These are phyloP conservation scores for Perodicticus potto DNA, from an alignment of 2,797 vertebrate species.

Conservation along the genomic window DNA sequence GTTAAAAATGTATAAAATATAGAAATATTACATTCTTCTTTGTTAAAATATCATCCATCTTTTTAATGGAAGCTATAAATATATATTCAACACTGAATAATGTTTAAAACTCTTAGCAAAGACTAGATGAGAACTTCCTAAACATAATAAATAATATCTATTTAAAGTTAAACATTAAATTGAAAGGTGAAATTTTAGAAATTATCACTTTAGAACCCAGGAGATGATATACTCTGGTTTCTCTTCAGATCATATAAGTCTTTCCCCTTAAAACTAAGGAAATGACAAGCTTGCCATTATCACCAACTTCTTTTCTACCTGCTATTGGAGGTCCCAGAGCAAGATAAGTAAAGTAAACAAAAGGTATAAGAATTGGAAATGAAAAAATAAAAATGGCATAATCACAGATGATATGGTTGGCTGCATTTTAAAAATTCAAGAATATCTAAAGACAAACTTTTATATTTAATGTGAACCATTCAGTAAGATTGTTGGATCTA, in stretches of 20 bases:
- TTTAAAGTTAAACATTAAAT: neutral
- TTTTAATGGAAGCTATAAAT: slow-evolving; percentile 20
- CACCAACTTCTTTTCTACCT: neutral
- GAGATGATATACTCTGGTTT: too few relatives aligned
- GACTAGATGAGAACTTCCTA: neutral
- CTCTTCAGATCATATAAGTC: too few relatives aligned
- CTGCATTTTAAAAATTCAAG: slow-evolving; percentile 31
- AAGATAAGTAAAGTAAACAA: neutral
- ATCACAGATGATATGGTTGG: neutral
- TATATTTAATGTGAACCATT: slow-evolving; percentile 40
- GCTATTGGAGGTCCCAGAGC: neutral
- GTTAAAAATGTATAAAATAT: neutral
- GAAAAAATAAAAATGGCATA: neutral
- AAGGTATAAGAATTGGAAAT: slow-evolving; percentile 23
- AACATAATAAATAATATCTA: neutral
- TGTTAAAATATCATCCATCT: neutral
- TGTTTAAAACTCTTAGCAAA: slow-evolving; percentile 22
- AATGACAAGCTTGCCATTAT: neutral
- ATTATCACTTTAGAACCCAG: slow-evolving; percentile 54
- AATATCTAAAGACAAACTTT: slow-evolving; percentile 29
- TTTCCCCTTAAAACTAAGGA: too few relatives aligned
- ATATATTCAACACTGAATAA: neutral
- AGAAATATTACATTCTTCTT: slow-evolving; percentile 6
- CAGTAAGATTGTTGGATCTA: neutral
- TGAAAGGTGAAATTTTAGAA: slow-evolving; percentile 19